A percentile compares a stretch with the other conserved stretches of the same genome.
Evolutionary conservation across 2,113 vertebrate species (phyloP).

Genomic region (Pedetes capensis): DNA sequence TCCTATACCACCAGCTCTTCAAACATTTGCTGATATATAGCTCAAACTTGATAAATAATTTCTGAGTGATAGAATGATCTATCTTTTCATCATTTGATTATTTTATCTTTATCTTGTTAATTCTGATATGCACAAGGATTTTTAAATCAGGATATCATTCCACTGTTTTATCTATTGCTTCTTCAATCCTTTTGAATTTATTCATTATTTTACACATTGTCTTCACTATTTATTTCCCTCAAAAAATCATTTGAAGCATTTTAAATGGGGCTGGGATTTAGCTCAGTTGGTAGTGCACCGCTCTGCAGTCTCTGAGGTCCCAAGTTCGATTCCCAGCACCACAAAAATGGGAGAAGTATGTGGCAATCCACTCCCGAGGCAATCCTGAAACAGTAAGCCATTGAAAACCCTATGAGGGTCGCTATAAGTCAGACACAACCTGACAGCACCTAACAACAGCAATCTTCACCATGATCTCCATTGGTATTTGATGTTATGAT

Average conservation of each 20-base stretch:
- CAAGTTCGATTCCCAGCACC: too few relatives aligned
- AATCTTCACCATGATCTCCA: neutral
- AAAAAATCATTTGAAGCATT: neutral
- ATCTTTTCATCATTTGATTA: neutral
- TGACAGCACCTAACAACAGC: too few relatives aligned
- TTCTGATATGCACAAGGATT: neutral
- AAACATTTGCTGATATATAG: neutral
- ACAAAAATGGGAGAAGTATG: too few relatives aligned
- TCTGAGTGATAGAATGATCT: neutral
- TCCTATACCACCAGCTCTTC: neutral
- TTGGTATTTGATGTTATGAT: neutral
- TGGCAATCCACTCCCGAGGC: too few relatives aligned
- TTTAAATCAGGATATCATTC: neutral
- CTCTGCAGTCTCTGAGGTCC: too few relatives aligned
- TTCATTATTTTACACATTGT: neutral
- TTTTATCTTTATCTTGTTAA: neutral
- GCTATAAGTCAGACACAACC: too few relatives aligned
- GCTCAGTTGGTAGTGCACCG: too few relatives aligned
- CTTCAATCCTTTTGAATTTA: neutral
- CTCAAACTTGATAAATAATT: neutral
- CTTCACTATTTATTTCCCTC: too few relatives aligned
- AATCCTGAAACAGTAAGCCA: too few relatives aligned
- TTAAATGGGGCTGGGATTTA: too few relatives aligned
- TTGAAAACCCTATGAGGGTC: too few relatives aligned
- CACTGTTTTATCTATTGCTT: neutral